Evolutionary conservation across 2,113 vertebrate species (phyloP), one percentile per base, ranked within the genome.

Genomic region (Corythoichthys intestinalis): DNA sequence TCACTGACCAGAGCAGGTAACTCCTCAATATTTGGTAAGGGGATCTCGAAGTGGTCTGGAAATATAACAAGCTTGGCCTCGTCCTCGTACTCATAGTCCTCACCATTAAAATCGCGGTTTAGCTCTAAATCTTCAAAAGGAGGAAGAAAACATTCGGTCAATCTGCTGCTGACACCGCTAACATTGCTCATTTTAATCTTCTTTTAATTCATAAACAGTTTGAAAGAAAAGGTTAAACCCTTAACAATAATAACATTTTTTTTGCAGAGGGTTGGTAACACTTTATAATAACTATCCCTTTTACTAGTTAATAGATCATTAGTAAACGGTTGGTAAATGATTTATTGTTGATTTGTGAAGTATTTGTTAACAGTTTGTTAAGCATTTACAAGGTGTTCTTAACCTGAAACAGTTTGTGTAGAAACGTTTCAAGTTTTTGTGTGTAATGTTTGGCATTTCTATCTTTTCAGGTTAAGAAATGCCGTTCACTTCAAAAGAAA

Each of bases 41-140:
- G 90, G 87, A 99, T 98, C 92, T 98, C 97, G 88, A 94, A 98
- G 92, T 98, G 96, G 92, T 99, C 97, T 90, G 97, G 97, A 88
- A 99, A 98, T 92, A 99, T 93, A 85, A 98, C 91, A 14, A 99
- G 95, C 89, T 98, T 98, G 89, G 94, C 96, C 93, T 98, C 96
- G 39, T 98, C 96, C 89, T 98, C 97, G 61, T 94, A 98, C 77
- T 99, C 97, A 87, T 94, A 97, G 87, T 97, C 95, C 57, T 97
- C 95, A 52, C 91, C 93, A 70, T 94, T 98, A 91, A 96, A 92
- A 86, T 98, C 95, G 5, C 93, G 89, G 73, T 94, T 95, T 81
- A 93, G 92, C 85, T 99, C 96, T 91, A 99, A 90, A 93, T 99
- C 96, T 98, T 92, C 70, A 91, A 89, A 79, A 34, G 12, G 73